Evolutionary conservation across 2,888 invertebrate species (phyloP), one percentile per base, ranked within the genome.

Genomic region (Mayetiola destructor): DNA sequence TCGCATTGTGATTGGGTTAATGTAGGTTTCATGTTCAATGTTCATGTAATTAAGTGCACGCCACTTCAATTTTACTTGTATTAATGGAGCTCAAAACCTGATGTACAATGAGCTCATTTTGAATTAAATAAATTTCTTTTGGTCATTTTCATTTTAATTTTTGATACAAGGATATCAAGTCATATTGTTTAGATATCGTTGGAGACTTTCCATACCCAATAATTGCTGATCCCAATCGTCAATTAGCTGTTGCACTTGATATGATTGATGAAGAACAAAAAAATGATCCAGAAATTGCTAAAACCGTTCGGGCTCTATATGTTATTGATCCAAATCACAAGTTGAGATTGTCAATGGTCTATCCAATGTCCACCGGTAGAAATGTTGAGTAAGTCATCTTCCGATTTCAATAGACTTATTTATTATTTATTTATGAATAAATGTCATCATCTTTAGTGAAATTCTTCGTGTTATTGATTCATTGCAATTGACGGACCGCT

Each of bases 281-380:
- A 63, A 77, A 82, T 64, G 76, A 80, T 62, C 77, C 77, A 23
- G 81, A 82, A 55, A 71, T 78, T 55, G 85, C 83, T 8, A 73
- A 81, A 63, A 88, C 88, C 9, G 81, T 85, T 56, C 76, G 88
- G 18, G 79, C 88, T 61, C 76, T 91, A 20, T 90, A 88, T 69
- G 76, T 92, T 61, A 81, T 91, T 64, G 86, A 85, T 59, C 88
- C 89, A 5, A 82, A 86, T 65, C 84, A 84, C 67, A 82, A 80
- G 64, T 73, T 92, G 57, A 82, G 88, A 63, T 73, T 90, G 35
- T 82, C 85, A 56, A 86, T 91, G 79, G 78, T 84, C 59, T 91
- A 91, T 69, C 91, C 91, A 23, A 82, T 84, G 58, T 88, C 88
- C 2, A 88, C 87, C 23, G 91, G 91, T 40, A 77, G 91, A 61